These are phyloP conservation scores for Cephus spinipes DNA, from an alignment of 2,888 invertebrate species.

Conservation along the genomic window DNA sequence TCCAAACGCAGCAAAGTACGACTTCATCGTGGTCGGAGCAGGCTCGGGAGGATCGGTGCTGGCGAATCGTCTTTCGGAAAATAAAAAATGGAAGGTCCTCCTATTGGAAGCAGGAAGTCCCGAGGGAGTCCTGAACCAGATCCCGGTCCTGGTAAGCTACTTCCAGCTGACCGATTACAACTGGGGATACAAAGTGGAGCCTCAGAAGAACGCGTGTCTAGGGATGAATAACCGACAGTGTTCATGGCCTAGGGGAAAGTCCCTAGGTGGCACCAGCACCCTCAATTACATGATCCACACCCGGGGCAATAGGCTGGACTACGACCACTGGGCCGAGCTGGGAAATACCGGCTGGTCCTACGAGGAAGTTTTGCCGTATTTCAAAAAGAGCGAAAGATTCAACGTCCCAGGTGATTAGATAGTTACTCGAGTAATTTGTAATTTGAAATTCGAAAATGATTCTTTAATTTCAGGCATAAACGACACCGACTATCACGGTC, in stretches of 20 bases:
- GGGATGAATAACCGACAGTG: slow-evolving; percentile 81
- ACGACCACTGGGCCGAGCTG: slow-evolving; percentile 49
- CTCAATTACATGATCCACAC: slow-evolving; percentile 62
- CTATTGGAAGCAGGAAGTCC: slow-evolving; percentile 75
- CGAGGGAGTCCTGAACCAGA: slow-evolving; percentile 70
- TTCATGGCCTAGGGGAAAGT: slow-evolving; percentile 76
- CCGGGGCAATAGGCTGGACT: slow-evolving; percentile 50
- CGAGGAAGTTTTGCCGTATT: slow-evolving; percentile 51
- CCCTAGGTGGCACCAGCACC: slow-evolving; percentile 57
- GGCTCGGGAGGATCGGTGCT: slow-evolving; percentile 79
- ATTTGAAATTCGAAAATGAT: neutral
- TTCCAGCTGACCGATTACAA: slow-evolving; percentile 74
- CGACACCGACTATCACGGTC: slow-evolving; percentile 67
- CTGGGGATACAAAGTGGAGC: slow-evolving; percentile 79
- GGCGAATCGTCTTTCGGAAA: slow-evolving; percentile 78
- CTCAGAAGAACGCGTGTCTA: slow-evolving; percentile 73
- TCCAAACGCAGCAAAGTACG: slow-evolving; percentile 68
- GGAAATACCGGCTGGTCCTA: slow-evolving; percentile 57
- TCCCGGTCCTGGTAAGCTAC: slow-evolving; percentile 71
- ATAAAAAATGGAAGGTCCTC: slow-evolving; percentile 72
- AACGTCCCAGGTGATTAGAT: slow-evolving; percentile 41
- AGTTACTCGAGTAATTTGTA: too few relatives aligned
- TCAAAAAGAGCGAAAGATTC: slow-evolving; percentile 51
- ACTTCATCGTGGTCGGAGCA: slow-evolving; percentile 77
- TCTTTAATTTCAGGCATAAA: slow-evolving; percentile 67